Evolutionary conservation across 1,140 invertebrate species (phyloP), one percentile per base, ranked within the genome.

Genomic region (Marisa cornuarietis): DNA sequence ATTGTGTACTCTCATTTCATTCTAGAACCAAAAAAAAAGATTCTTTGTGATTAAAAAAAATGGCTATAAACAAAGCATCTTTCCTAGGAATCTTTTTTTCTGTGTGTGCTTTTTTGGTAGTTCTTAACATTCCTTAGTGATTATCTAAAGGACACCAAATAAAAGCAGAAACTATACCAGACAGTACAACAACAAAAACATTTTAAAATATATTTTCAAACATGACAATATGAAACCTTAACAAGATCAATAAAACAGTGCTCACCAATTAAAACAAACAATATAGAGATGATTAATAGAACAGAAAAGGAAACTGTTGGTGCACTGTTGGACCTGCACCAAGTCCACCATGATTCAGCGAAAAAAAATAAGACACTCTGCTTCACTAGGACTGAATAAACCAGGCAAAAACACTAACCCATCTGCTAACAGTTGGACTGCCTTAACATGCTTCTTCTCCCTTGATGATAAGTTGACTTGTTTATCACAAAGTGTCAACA

Each of bases 371-470:
- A 51, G n/a, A n/a, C n/a, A n/a, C n/a, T n/a, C n/a, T n/a, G n/a
- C n/a, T n/a, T n/a, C n/a, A n/a, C n/a, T n/a, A n/a, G n/a, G n/a
- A n/a, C n/a, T n/a, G n/a, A n/a, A n/a, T n/a, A n/a, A n/a, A n/a
- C n/a, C n/a, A n/a, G n/a, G 22, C 20, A 58, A 74, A 16, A 58
- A 54, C 7, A 73, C 81, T 74, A 85, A 91, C 87, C 92, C 92
- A 75, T 91, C 84, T 49, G 92, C 88, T 87, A 91, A 92, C 18
- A 87, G 78, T 78, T 89, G 84, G 10, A 93, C 84, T 2, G 93
- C 93, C 49, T 91, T 85, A 6, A 91, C 90, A 85, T 93, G 93
- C 58, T 87, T 81, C 72, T 87, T 87, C 84, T 93, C 92, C 63
- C 91, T 80, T 24, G 83, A 76, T 14, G 85, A 86, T 54, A 89